Conservation (phyloP, 1,140 invertebrate species). For the Drosophila sechellia region DNA sequence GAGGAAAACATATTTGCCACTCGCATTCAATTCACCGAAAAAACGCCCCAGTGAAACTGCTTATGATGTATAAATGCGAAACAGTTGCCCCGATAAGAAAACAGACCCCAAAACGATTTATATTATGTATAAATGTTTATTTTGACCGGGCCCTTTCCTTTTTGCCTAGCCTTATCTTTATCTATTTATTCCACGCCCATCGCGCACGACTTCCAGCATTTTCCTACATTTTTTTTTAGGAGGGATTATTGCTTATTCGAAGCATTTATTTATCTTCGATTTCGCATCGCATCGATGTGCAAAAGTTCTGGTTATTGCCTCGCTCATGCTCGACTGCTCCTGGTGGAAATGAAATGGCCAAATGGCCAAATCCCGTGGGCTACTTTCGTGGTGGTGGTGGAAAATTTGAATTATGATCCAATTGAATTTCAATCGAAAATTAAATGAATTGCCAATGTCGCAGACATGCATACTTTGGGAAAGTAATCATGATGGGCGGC, state of each 20-base stretch:
- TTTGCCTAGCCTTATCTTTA: conserved; percentile 49
- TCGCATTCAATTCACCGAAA: conserved; percentile 32
- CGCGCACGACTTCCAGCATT: conserved; percentile 44
- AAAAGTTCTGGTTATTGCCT: conserved; percentile 52
- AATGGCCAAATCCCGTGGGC: conserved; percentile 24
- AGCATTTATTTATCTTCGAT: conserved; percentile 81
- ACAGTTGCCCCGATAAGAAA: conserved; percentile 40
- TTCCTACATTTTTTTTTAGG: conserved; percentile 4
- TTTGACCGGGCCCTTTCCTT: conserved; percentile 44
- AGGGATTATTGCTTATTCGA: conserved; percentile 71
- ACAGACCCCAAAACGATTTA: conserved; percentile 52
- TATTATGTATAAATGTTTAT: conserved; percentile 80
- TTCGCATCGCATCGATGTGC: conserved; percentile 57
- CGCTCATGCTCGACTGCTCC: conserved; percentile 51
- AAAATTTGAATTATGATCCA: conserved; percentile 72
- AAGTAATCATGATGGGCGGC: conserved; percentile 23
- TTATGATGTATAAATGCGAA: conserved; percentile 59
- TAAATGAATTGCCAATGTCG: conserved; percentile 65
- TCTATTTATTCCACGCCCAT: conserved; percentile 58
- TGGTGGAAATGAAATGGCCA: conserved; percentile 28
- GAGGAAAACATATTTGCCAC: conserved; percentile 43
- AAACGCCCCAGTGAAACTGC: conserved; percentile 55
- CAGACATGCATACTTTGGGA: conserved; percentile 11
- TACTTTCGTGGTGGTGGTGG: conserved; percentile 26
- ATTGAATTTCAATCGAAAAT: conserved; percentile 78